phyloP scores from a whole-genome alignment of 2,888 invertebrate species.

The Poecilus cupreus region DNA sequence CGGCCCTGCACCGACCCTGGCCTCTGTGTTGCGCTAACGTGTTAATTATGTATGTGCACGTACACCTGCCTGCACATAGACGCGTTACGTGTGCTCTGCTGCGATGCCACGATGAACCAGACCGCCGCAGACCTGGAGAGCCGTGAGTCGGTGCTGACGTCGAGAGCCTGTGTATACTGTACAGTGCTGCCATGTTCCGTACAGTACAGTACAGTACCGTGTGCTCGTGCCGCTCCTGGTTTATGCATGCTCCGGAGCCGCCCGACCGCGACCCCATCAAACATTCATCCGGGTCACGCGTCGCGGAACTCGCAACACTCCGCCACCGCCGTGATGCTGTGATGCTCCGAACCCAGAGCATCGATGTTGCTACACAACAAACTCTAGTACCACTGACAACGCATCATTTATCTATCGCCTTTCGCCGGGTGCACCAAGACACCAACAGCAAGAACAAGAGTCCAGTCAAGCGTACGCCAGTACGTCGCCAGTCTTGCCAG shows the following conservation, averaged over 20 bases:
- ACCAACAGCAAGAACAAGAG: background rate
- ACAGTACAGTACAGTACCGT: conserved; percentile 64
- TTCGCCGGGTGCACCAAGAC: background rate
- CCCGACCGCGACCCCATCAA: conserved; percentile 66
- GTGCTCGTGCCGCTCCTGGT: conserved; percentile 68
- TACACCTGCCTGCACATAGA: conserved; percentile 1
- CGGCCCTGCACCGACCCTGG: conserved; percentile 11
- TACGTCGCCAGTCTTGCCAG: no score
- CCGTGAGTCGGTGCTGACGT: conserved; percentile 56
- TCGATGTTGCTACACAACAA: background rate
- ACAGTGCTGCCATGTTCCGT: conserved; percentile 67
- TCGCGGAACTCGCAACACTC: conserved; percentile 22
- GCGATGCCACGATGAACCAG: background rate
- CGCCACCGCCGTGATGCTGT: background rate
- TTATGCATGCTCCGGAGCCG: conserved; percentile 67
- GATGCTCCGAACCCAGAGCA: conserved; percentile 29
- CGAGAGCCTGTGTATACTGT: conserved; percentile 67
- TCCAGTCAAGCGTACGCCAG: background rate
- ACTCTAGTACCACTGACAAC: background rate
- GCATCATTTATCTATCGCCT: conserved; percentile 14
- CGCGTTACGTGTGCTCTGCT: background rate
- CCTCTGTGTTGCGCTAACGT: conserved; percentile 1
- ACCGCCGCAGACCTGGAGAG: background rate
- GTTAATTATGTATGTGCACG: conserved; percentile 24
- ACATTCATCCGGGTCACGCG: conserved; percentile 70